phyloP scores from a whole-genome alignment of 2,113 vertebrate genomes.

The Cebus imitator region DNA sequence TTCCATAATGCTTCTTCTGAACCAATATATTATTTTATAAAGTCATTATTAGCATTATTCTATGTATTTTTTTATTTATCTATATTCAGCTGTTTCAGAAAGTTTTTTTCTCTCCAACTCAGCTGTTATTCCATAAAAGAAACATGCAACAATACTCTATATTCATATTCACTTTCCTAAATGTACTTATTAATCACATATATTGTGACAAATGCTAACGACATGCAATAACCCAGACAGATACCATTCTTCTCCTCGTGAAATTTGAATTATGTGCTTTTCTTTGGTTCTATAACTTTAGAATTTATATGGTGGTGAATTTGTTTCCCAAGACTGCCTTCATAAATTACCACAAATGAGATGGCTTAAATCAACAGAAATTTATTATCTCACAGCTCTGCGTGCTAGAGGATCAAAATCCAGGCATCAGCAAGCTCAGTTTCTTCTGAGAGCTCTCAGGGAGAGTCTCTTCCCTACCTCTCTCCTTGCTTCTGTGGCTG shows the following conservation, averaged over 20 bases:
- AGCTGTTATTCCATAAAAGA: not conserved
- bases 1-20: not conserved
- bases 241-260: not conserved
- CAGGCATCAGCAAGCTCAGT: accelerated
- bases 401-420: not conserved
- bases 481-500: not conserved
- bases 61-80: not conserved
- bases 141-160: not conserved
- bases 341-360: not conserved
- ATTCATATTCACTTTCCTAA: not conserved
- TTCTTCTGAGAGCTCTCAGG: not conserved
- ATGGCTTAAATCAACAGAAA: not conserved
- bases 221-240: not conserved
- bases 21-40: not conserved
- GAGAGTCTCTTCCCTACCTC: not conserved
- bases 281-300: not conserved
- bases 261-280: not conserved
- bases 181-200: not conserved
- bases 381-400: not conserved
- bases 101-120: not conserved
- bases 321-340: not conserved
- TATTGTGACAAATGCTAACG: not conserved
- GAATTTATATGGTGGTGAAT: not conserved
- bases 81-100: not conserved
- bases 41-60: not conserved